phyloP scores from a whole-genome alignment of 2,888 invertebrate genomes.

The Stegana nigrithorax region DNA sequence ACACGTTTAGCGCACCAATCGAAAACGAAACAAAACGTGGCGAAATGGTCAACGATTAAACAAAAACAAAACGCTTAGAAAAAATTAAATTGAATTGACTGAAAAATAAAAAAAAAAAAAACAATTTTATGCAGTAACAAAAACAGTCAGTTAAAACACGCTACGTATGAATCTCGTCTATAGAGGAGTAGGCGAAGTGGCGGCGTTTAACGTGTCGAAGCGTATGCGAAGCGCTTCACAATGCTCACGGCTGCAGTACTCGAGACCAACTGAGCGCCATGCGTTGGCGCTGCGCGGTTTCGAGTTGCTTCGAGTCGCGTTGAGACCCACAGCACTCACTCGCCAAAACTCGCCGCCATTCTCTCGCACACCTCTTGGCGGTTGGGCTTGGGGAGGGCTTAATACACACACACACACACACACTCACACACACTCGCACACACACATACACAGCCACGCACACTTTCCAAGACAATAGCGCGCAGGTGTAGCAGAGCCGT shows the following conservation, averaged over 20 bases:
- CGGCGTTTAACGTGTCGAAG: too few relatives aligned
- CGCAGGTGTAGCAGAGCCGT: background rate
- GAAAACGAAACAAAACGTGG: too few relatives aligned
- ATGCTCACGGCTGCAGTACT: conserved; percentile 52
- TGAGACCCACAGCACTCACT: background rate
- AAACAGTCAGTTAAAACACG: background rate
- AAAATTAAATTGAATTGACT: too few relatives aligned
- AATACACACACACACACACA: too few relatives aligned
- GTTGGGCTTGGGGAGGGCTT: too few relatives aligned
- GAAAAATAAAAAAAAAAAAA: conserved; percentile 24
- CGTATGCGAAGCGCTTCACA: conserved; percentile 46
- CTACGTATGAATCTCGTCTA: background rate
- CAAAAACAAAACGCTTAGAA: too few relatives aligned
- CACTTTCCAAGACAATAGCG: background rate
- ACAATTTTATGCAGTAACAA: background rate
- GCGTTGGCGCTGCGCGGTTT: background rate
- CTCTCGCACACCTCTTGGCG: too few relatives aligned
- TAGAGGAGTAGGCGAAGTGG: too few relatives aligned
- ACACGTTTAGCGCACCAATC: conserved; percentile 21
- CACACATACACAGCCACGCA: too few relatives aligned
- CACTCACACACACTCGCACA: too few relatives aligned
- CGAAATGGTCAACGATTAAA: too few relatives aligned
- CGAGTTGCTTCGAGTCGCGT: background rate
- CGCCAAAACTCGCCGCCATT: too few relatives aligned
- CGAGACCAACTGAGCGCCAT: conserved; percentile 47